Evolutionary conservation across 1,140 invertebrate genomes (phyloP), one percentile per base, ranked within the genome.

Genomic region (Centruroides vittatus): DNA sequence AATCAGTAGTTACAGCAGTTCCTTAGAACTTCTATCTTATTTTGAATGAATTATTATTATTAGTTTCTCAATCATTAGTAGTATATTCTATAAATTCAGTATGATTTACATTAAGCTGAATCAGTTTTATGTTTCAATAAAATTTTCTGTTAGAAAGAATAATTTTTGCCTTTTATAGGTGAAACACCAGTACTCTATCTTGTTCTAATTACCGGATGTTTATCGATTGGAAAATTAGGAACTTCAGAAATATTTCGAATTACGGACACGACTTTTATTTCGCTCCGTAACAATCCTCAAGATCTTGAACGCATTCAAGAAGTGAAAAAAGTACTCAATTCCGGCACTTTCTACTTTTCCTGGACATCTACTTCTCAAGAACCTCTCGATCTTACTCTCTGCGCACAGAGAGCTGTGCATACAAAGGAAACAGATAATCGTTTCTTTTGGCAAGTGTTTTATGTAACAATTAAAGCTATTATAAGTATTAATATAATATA

Each of bases 291-390:
- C 71, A 66, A 67, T 12, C 80, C 84, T 60, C 80, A 82, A 68
- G 82, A 89, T 70, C 86, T 90, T 67, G 88, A 91, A 65, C 78
- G 85, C 72, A 83, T 93, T 67, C 76, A 81, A 61, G 84, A 94
- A 73, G 82, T 92, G 11, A 76, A 86, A 51, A 66, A 67, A 60
- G 77, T 98, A 47, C 76, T 98, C 4, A 96, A 93, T 74, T 96
- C 93, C 35, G 93, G 93, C 10, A 95, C 93, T 13, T 97, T 97
- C 74, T 98, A 97, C 72, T 97, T 98, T 74, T 89, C 91, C 3
- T 93, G 91, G 84, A 79, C 79, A 34, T 10, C 65, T 35, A 58
- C 60, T 10, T 12, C 34, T 41, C 51, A 61, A 12, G 52, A 51
- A 61, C 74, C 77, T 55, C 74, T 94, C 69, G 93, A 98, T 78